A percentile compares a stretch with the other conserved stretches of the same genome.
Evolutionary conservation across 2,113 vertebrate genomes (phyloP).

Genomic region (Elgaria multicarinata): DNA sequence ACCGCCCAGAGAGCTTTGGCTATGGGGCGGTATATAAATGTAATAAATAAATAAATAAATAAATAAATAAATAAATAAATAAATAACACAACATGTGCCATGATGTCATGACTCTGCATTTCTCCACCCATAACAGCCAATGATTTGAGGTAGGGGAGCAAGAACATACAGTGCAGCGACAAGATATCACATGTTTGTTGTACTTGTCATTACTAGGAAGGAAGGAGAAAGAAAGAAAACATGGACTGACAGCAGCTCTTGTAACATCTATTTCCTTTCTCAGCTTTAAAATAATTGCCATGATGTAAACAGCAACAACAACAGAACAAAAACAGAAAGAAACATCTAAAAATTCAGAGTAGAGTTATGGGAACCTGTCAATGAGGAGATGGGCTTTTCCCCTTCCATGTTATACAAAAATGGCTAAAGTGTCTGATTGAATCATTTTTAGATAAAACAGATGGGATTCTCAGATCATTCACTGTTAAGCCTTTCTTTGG

Average conservation of each 20-base stretch:
- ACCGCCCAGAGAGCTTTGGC: too few species aligned
- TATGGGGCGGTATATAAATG: too few species aligned
- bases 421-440: constrained; percentile 68
- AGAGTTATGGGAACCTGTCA: constrained; percentile 63
- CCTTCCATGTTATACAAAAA: constrained; percentile 72
- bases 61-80: too few species aligned
- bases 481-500: constrained; percentile 86
- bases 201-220: neutral
- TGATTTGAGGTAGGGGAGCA: neutral
- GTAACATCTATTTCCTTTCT: neutral
- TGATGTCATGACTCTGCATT: neutral
- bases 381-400: constrained; percentile 65
- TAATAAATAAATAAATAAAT: too few species aligned
- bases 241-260: neutral
- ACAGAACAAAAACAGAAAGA: constrained; percentile 1
- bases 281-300: neutral
- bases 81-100: neutral
- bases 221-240: neutral
- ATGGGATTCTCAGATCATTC: constrained; percentile 85
- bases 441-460: constrained; percentile 80
- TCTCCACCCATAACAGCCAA: neutral
- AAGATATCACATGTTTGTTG: neutral
- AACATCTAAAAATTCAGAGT: constrained; percentile 21
- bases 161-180: neutral
- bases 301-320: neutral